Conservation (phyloP, 2,797 vertebrate species). For the Rhinophrynus dorsalis region DNA sequence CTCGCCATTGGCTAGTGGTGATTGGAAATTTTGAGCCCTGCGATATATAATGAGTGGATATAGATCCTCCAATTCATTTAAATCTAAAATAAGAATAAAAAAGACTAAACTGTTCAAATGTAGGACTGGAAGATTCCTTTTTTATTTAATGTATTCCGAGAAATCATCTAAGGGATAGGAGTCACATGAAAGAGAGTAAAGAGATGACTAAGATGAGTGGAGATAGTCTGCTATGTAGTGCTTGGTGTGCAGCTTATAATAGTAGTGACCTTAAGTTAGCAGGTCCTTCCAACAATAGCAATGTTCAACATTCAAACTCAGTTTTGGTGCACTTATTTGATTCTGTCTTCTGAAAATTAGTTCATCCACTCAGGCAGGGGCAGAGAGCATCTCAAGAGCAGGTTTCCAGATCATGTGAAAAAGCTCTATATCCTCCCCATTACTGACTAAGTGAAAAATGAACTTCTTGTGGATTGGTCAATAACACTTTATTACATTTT, state of each 20-base stretch:
- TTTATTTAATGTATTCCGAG: not conserved
- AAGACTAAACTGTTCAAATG: not conserved
- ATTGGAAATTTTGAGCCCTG: no score
- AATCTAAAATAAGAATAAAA: no score
- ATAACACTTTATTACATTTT: no score
- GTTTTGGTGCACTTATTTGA: not conserved
- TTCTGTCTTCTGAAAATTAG: conserved; percentile 19
- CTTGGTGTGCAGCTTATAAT: conserved; percentile 16
- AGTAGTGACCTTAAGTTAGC: conserved; percentile 23
- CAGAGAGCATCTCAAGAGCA: conserved; percentile 5
- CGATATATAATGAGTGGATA: no score
- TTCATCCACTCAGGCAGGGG: not conserved
- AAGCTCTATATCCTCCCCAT: not conserved
- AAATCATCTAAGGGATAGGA: not conserved
- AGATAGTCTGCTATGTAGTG: not conserved
- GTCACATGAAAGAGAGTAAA: not conserved
- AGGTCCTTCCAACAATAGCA: conserved; percentile 31
- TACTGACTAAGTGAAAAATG: conserved; percentile 8
- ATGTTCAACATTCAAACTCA: conserved; percentile 18
- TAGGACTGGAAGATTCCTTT: not conserved
- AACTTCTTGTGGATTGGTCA: conserved; percentile 21
- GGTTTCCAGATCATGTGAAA: not conserved
- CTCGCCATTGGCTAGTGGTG: no score
- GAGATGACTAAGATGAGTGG: conserved; percentile 25
- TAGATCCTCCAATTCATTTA: no score